phyloP scores from a whole-genome alignment of 2,113 vertebrate species.

The Bos indicus region DNA sequence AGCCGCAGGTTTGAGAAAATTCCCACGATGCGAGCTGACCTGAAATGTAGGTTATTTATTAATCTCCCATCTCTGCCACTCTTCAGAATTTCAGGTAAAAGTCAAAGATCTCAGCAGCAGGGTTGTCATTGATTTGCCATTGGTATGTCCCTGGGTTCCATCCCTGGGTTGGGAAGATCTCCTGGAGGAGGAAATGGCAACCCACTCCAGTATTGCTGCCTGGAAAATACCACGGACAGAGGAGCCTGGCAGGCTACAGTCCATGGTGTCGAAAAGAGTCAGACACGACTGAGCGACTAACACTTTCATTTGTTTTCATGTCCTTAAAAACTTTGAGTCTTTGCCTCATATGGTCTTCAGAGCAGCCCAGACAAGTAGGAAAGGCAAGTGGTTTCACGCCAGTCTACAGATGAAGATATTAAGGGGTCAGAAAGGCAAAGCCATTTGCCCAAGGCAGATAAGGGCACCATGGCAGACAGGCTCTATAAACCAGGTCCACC shows the following conservation, averaged over 20 bases:
- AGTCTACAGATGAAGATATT: background rate
- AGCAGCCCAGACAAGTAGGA: background rate
- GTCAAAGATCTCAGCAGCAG: background rate
- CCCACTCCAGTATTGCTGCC: background rate
- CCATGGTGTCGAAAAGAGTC: accelerated
- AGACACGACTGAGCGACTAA: background rate
- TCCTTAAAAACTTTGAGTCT: background rate
- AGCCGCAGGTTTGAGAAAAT: background rate
- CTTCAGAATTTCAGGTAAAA: background rate
- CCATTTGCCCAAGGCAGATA: background rate
- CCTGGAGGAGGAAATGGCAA: background rate
- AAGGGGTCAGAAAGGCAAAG: background rate
- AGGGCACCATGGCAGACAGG: background rate
- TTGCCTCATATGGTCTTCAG: background rate
- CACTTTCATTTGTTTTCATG: background rate
- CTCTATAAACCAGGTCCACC: background rate
- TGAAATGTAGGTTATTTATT: background rate
- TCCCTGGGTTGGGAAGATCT: background rate
- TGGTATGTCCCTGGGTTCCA: accelerated
- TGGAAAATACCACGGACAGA: background rate
- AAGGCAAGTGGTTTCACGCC: background rate
- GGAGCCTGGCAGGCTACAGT: background rate
- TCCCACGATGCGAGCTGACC: background rate
- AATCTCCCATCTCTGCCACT: background rate
- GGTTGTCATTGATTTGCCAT: background rate